Base-by-base conservation (phyloP, 2,113 vertebrate species). In the Canis aureus region DNA sequence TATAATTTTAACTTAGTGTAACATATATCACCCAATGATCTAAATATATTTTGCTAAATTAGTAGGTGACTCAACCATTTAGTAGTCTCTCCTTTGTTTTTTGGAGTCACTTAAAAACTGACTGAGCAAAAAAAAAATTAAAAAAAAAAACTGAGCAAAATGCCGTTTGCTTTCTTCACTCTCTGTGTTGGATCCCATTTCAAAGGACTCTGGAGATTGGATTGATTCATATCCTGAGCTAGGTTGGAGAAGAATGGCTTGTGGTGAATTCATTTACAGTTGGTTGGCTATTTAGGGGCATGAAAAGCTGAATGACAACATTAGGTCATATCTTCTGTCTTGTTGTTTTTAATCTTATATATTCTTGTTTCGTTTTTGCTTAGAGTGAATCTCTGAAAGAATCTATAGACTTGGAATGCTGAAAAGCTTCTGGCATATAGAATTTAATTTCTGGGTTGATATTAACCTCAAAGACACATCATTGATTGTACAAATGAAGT, bases 381-480 rank as follows among this genome's bases (percentile, higher is more conserved):
- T 78, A 79, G 67, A 64, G 38, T 88, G 32, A 88, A 95, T 95
- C 51, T 74, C 93, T 73, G 76, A 73, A 73, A 90, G 15, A 82
- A 51, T 88, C 80, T 91, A 57, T 90, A 87, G 7, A 38, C 53
- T 86, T 96, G 60, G 83, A 69, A 93, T 93, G 60, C 81, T 86
- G 23, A 93, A 82, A 22, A 86, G 32, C 49, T 87, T 96, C 76
- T 93, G 22, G 38, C 80, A 71, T 91, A 78, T 12, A 89, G 95
- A 93, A 91, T 76, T 97, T 97, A 93, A 96, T 97, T 96, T 96
- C 32, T 93, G 49, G 95, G 38, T 96, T 95, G 90, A 93, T 49
- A 38, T 86, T 91, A 86, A 94, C 76, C 69, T 94, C 78, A 80
- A 57, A 96, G 93, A 89, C 13, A 80, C 3, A 74, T 93, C 74